A percentile compares a stretch with the other conserved stretches of the same genome.
Conservation (phyloP, 2,113 vertebrate species). For the Piliocolobus tephrosceles region DNA sequence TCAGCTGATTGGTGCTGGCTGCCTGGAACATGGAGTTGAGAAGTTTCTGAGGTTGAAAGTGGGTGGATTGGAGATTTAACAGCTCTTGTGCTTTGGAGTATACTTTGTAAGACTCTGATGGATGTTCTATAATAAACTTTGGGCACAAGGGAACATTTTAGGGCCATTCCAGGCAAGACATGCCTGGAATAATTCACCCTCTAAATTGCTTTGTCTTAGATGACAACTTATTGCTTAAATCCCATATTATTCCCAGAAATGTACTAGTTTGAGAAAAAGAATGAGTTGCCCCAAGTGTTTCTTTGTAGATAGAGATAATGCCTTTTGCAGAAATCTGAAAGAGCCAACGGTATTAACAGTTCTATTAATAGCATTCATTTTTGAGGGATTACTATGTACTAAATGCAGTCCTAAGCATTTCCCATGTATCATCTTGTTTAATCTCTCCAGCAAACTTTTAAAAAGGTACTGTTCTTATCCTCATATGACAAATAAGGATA, state of each 20-base stretch:
- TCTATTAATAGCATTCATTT: neutral
- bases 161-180: neutral
- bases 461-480: neutral
- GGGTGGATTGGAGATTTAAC: neutral
- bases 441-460: neutral
- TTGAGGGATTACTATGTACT: neutral
- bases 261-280: slow-evolving; percentile 30
- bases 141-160: slow-evolving; percentile 37
- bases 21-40: neutral
- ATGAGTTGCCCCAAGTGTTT: neutral
- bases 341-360: neutral
- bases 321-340: neutral
- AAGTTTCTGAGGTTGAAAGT: neutral
- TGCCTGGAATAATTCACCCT: slow-evolving; percentile 35
- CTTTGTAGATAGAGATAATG: neutral
- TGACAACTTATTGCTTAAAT: slow-evolving; percentile 45
- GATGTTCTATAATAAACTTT: slow-evolving; percentile 49
- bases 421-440: neutral
- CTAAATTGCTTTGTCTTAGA: slow-evolving; percentile 43
- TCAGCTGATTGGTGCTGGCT: neutral
- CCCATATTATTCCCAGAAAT: slow-evolving; percentile 10
- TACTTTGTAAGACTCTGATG: neutral
- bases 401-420: neutral
- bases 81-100: neutral
- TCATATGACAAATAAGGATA: neutral